Conservation (phyloP, 1,140 invertebrate genomes). For the Drosophila mauritiana region DNA sequence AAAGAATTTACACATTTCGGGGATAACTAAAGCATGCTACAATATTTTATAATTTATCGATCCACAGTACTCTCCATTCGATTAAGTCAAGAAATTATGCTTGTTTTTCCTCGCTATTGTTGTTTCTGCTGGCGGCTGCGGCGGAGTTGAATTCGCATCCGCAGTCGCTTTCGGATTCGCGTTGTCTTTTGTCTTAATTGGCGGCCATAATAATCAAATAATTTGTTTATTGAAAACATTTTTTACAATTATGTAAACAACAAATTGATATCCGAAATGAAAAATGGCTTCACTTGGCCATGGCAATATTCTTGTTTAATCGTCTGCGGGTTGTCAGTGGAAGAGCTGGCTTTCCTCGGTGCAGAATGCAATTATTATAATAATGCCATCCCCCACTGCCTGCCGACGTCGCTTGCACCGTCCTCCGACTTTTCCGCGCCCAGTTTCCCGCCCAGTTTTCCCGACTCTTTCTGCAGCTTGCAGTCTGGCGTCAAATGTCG, state of each 20-base stretch:
- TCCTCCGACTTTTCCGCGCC: background rate
- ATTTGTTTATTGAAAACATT: constrained; percentile 84
- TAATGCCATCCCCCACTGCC: constrained; percentile 47
- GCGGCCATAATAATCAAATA: constrained; percentile 82
- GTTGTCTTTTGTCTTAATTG: constrained; percentile 78
- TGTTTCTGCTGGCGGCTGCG: constrained; percentile 8
- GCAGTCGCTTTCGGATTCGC: constrained; percentile 28
- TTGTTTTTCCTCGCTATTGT: constrained; percentile 25
- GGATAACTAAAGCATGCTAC: too few relatives aligned
- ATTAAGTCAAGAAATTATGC: background rate
- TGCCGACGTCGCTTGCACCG: constrained; percentile 2
- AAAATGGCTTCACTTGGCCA: constrained; percentile 65
- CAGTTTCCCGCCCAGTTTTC: background rate
- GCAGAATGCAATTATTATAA: constrained; percentile 81
- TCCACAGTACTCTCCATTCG: constrained; percentile 13
- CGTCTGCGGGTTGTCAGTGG: constrained; percentile 26
- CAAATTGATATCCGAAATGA: constrained; percentile 82
- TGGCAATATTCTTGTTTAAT: constrained; percentile 46
- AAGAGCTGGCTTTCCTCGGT: constrained; percentile 8
- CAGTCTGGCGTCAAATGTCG: constrained; percentile 68
- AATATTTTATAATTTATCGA: too few relatives aligned
- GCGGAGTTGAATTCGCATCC: constrained; percentile 27
- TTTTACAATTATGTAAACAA: constrained; percentile 84
- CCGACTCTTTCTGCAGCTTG: constrained; percentile 8
- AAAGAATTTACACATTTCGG: too few relatives aligned